Conservation (phyloP, 2,797 vertebrate species). For the Pogonophryne albipinna region DNA sequence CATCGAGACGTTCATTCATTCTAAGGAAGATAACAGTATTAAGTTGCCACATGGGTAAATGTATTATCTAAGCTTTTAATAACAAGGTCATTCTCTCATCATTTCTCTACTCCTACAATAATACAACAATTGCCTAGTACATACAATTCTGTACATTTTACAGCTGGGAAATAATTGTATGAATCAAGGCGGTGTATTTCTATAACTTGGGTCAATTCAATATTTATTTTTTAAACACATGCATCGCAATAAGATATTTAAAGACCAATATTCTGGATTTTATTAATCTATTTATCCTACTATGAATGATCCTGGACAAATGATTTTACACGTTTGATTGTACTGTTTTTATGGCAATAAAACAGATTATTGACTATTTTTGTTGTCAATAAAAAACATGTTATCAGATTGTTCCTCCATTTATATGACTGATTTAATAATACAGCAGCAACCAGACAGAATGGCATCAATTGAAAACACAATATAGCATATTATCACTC, state of each 20-base stretch:
- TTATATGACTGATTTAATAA: background rate
- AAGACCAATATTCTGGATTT: background rate
- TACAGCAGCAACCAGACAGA: background rate
- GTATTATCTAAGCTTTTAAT: background rate
- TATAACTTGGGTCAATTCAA: background rate
- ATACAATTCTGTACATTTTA: background rate
- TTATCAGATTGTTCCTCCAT: background rate
- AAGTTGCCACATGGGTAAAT: background rate
- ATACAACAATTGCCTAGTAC: background rate
- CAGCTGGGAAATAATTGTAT: background rate
- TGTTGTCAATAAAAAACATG: too few species aligned
- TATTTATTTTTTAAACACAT: background rate
- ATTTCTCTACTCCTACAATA: background rate
- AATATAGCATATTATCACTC: background rate
- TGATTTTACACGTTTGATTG: too few species aligned
- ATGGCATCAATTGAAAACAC: background rate
- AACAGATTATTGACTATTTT: background rate
- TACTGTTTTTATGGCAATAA: background rate
- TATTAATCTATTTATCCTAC: too few species aligned
- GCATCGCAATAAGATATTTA: background rate
- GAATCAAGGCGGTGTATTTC: background rate
- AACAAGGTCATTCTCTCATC: background rate
- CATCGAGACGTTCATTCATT: conserved; percentile 13
- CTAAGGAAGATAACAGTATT: background rate
- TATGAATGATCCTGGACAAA: too few species aligned